These are phyloP conservation scores for rat (Rattus norvegicus) DNA, from an alignment of 2,113 vertebrate species.

Conservation along the genomic window DNA sequence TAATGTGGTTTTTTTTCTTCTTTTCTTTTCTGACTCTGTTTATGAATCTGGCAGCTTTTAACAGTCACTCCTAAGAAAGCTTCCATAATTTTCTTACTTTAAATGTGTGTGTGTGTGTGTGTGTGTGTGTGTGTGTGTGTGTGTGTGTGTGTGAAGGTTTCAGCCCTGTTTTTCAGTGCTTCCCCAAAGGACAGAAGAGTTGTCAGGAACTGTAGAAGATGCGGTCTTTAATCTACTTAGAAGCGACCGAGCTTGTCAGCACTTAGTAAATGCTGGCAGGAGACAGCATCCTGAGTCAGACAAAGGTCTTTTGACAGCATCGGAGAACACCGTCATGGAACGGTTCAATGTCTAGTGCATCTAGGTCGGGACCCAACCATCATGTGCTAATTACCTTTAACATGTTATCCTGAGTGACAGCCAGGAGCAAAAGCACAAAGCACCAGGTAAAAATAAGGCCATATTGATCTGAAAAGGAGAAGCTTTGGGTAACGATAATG, in stretches of 20 bases:
- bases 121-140: too few species aligned
- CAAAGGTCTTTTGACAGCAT: not conserved
- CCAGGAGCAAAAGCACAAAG: not conserved
- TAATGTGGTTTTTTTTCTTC: not conserved
- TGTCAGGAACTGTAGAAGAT: not conserved
- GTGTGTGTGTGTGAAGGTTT: too few species aligned
- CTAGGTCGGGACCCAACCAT: not conserved
- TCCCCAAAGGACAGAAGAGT: not conserved
- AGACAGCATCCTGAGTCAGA: not conserved
- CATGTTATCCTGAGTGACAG: not conserved
- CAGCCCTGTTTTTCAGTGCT: not conserved
- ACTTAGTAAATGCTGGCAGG: not conserved
- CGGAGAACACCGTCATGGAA: not conserved
- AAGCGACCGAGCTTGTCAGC: not conserved
- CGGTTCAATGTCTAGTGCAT: not conserved
- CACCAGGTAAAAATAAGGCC: slow-evolving; percentile 17
- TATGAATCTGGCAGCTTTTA: not conserved
- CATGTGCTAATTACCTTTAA: not conserved
- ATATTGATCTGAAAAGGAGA: not conserved
- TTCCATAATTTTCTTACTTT: not conserved
- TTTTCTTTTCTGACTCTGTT: not conserved
- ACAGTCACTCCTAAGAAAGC: not conserved
- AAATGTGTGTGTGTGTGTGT: not conserved
- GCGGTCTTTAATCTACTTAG: not conserved
- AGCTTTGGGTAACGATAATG: not conserved